These are phyloP conservation scores for Chaitophorus viminalis DNA, from an alignment of 2,888 invertebrate genomes.

Conservation along the genomic window DNA sequence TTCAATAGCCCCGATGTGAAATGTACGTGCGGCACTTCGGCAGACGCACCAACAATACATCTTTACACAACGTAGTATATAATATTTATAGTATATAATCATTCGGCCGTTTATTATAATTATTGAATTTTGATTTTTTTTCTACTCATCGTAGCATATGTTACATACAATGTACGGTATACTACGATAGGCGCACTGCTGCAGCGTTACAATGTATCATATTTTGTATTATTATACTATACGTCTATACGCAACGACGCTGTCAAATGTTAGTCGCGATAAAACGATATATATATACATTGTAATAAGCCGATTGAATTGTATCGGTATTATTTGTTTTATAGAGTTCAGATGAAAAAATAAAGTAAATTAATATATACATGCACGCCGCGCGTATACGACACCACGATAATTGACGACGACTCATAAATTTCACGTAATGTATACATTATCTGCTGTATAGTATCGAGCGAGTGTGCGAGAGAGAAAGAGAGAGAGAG, in stretches of 20 bases:
- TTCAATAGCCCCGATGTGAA: too few species aligned
- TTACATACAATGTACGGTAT: too few species aligned
- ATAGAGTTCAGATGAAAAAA: not conserved
- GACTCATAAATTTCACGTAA: conserved; percentile 39
- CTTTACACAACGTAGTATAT: not conserved
- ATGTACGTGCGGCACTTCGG: too few species aligned
- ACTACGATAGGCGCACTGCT: too few species aligned
- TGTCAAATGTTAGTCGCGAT: not conserved
- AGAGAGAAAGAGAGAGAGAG: too few species aligned
- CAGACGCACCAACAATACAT: too few species aligned
- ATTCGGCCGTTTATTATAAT: too few species aligned
- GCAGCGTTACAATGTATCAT: not conserved
- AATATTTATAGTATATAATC: too few species aligned
- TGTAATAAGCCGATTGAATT: not conserved
- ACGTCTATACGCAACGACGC: too few species aligned
- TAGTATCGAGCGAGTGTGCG: too few species aligned
- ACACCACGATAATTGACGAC: not conserved
- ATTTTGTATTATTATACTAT: too few species aligned
- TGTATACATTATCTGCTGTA: not conserved
- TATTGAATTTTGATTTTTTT: not conserved
- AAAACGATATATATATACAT: not conserved
- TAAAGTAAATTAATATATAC: not conserved
- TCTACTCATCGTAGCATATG: not conserved
- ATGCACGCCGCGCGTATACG: not conserved
- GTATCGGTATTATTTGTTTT: conserved; percentile 17